Conservation (phyloP, 2,888 invertebrate species). For the Apodemia zela region DNA sequence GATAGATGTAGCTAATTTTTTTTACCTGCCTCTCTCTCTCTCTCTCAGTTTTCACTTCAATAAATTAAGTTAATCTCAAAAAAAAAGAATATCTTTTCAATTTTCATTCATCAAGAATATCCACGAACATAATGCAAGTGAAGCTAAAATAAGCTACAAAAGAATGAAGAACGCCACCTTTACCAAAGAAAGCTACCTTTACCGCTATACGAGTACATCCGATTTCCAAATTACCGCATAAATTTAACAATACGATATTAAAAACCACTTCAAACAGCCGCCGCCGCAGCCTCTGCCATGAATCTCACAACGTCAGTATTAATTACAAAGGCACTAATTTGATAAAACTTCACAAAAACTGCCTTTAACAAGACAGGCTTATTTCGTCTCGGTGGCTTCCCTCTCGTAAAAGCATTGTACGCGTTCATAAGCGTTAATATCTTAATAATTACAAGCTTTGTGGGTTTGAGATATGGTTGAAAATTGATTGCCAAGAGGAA, state of each 20-base stretch:
- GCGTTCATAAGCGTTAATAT: neutral
- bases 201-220: neutral
- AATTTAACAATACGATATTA: neutral
- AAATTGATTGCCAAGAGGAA: neutral
- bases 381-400: slow-evolving; percentile 7
- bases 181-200: no score
- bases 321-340: slow-evolving; percentile 13
- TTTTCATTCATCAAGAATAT: no score
- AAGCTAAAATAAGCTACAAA: neutral
- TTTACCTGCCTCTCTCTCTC: no score
- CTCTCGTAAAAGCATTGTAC: slow-evolving; percentile 11
- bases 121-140: no score
- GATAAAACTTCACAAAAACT: slow-evolving; percentile 13
- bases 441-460: neutral
- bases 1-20: no score
- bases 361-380: slow-evolving; percentile 7
- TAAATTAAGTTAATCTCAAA: no score
- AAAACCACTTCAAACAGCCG: neutral
- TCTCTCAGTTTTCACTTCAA: no score
- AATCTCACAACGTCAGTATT: slow-evolving; percentile 8
- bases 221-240: neutral
- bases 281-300: neutral
- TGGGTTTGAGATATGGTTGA: neutral
- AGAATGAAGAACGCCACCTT: no score
- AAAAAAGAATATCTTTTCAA: no score